Base-by-base conservation (phyloP, 2,888 invertebrate genomes). In the Tipula helvola region DNA sequence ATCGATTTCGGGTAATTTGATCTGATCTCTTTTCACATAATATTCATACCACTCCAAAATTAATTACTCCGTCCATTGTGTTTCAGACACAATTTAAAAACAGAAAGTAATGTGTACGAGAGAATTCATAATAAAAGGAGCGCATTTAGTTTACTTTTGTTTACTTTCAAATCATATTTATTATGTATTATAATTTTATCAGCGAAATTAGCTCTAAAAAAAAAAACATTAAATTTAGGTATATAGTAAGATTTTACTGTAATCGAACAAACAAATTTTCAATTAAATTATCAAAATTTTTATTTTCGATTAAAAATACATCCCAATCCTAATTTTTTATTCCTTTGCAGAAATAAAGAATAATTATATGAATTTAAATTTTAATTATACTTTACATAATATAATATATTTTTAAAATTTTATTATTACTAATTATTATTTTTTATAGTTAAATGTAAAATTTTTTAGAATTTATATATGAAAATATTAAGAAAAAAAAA, bases 381-480 rank as follows among this genome's bases (percentile, higher is more conserved):
- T 28, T 28, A 71, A 28, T 28, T 71, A 52, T 44, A 52, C 28
- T 10, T 71, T 57, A 57, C 10, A 10, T 28, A 28, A 71, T 71
- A 71, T 71, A 71, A 28, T 52, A 52, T 52, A 52, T 71, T 28
- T 71, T 16, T 28, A 71, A 71, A 71, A 5, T 71, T 16, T 71
- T 71, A 71, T 71, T 71, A 71, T 71, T 28, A 71, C 28, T 71
- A 28, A 71, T 71, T 71, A 71, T 71, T 71, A 71, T 71, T 28
- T 71, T 28, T 71, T 71, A 71, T 71, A 71, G 71, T 71, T 71
- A 71, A 71, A 71, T 71, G 71, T 71, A 71, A 71, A 71, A 28
- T 71, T 71, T 71, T 71, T 71, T 71, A 71, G 71, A 71, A 71
- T 71, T 71, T 71, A 71, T 71, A 71, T 71, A 71, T 71, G 71